Percentiles rank a stretch among this genome's conserved stretches.
phyloP scores from a whole-genome alignment of 1,140 invertebrate genomes.

The Tribolium madens region DNA sequence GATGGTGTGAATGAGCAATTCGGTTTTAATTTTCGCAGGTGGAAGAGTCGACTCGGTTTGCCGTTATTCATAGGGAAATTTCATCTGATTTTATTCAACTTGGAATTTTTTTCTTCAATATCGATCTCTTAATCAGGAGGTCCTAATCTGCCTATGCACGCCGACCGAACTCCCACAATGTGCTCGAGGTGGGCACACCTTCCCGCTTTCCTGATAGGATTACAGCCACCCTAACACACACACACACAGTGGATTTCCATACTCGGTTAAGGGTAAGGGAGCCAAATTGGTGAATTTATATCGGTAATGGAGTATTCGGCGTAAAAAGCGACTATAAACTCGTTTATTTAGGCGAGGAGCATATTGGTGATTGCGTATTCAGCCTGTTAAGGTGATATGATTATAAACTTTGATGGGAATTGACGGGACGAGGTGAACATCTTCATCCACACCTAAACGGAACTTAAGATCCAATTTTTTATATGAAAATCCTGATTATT shows the following conservation, averaged over 20 bases:
- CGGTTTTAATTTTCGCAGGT: constrained; percentile 66
- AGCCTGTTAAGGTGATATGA: constrained; percentile 31
- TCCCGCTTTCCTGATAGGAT: constrained; percentile 55
- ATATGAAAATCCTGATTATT: too few species aligned
- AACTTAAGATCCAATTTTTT: constrained; percentile 13
- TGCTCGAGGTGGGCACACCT: constrained; percentile 58
- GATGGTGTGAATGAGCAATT: constrained; percentile 66
- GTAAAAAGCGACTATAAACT: constrained; percentile 37
- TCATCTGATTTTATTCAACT: too few species aligned
- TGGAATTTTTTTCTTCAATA: neutral
- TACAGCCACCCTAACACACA: constrained; percentile 46
- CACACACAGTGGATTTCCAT: constrained; percentile 27
- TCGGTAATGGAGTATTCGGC: constrained; percentile 31
- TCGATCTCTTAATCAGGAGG: constrained; percentile 53
- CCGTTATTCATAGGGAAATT: constrained; percentile 42
- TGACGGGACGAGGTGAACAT: neutral
- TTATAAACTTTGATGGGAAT: constrained; percentile 19
- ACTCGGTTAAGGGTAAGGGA: constrained; percentile 31
- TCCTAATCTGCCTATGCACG: constrained; percentile 59
- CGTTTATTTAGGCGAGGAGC: constrained; percentile 26
- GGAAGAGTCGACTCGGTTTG: constrained; percentile 48
- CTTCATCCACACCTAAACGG: constrained; percentile 23
- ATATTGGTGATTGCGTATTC: constrained; percentile 32
- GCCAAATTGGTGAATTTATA: constrained; percentile 41
- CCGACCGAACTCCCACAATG: constrained; percentile 56